Percentiles rank a stretch among this genome's conserved stretches.
phyloP scores from a whole-genome alignment of 2,888 invertebrate species.

The Agriopis marginaria region DNA sequence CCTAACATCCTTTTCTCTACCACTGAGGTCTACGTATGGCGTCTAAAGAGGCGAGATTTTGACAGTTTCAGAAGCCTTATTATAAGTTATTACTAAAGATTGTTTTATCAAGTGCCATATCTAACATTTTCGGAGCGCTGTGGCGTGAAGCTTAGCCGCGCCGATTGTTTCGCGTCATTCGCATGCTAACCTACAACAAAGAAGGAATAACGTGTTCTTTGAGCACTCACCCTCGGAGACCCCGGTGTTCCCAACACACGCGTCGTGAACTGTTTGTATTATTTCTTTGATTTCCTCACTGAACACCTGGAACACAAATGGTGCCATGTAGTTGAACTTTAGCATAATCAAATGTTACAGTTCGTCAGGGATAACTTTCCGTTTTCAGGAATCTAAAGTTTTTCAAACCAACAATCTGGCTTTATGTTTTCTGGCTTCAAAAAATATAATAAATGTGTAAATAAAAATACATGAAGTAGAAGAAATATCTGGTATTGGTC shows the following conservation, averaged over 20 bases:
- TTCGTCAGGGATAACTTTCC: not conserved
- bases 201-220: slow-evolving; percentile 74
- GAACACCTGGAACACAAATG: slow-evolving; percentile 71
- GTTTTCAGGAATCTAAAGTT: not conserved
- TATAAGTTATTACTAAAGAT: not conserved
- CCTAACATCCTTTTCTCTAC: too few species aligned
- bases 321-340: not conserved
- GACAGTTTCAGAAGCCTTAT: too few species aligned
- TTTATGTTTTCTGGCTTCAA: not conserved
- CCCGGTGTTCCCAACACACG: slow-evolving; percentile 80
- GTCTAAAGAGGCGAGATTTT: too few species aligned
- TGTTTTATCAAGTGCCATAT: slow-evolving; percentile 21
- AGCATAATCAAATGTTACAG: not conserved
- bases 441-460: too few species aligned
- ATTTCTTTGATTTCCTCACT: slow-evolving; percentile 84
- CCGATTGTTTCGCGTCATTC: slow-evolving; percentile 73
- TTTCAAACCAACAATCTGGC: too few species aligned
- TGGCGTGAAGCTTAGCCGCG: slow-evolving; percentile 59
- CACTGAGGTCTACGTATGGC: too few species aligned
- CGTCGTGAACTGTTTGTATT: slow-evolving; percentile 81
- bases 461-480: too few species aligned
- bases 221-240: slow-evolving; percentile 79
- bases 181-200: slow-evolving; percentile 76
- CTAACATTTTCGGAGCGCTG: slow-evolving; percentile 35
- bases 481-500: too few species aligned